Evolutionary conservation across 2,797 vertebrate genomes (phyloP).

Genomic region (Silurus aristotelis): DNA sequence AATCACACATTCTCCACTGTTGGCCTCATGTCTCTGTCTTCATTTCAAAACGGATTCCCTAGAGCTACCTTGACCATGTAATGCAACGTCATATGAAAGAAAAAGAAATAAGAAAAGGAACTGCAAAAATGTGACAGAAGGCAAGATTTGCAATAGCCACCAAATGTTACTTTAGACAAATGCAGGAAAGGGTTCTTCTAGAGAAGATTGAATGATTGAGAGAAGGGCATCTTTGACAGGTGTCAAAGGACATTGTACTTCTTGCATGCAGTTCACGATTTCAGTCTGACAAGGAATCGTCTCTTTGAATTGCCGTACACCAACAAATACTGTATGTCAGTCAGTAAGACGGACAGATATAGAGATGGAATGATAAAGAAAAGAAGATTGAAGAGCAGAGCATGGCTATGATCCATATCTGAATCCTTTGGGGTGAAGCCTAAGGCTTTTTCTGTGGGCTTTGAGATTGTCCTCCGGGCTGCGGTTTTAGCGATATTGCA

Average conservation of each 20-base stretch:
- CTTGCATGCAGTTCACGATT: slow-evolving; percentile 10
- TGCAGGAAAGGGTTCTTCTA: neutral
- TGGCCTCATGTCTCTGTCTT: neutral
- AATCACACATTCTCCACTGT: neutral
- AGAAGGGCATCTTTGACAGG: slow-evolving; percentile 20
- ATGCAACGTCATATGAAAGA: neutral
- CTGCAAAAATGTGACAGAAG: neutral
- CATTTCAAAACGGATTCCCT: neutral
- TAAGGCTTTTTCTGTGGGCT: neutral
- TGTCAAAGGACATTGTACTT: slow-evolving; percentile 14
- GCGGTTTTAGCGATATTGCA: neutral
- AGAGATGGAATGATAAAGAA: slow-evolving; percentile 20
- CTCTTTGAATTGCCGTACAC: slow-evolving; percentile 13
- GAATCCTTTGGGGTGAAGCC: slow-evolving; percentile 14
- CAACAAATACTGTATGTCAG: neutral
- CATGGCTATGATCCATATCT: slow-evolving; percentile 8
- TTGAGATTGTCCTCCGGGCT: slow-evolving; percentile 13
- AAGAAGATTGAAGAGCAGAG: neutral
- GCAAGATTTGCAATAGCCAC: neutral
- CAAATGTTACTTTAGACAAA: slow-evolving; percentile 3
- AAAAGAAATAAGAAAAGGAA: neutral
- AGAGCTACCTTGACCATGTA: neutral
- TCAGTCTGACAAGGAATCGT: slow-evolving; percentile 29
- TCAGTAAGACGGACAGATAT: slow-evolving; percentile 5
- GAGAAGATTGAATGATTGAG: slow-evolving; percentile 23